Percentiles rank a stretch among this genome's conserved stretches.
These are phyloP conservation scores for Mastomys natalensis DNA, from an alignment of 2,113 vertebrate species.

Conservation along the genomic window DNA sequence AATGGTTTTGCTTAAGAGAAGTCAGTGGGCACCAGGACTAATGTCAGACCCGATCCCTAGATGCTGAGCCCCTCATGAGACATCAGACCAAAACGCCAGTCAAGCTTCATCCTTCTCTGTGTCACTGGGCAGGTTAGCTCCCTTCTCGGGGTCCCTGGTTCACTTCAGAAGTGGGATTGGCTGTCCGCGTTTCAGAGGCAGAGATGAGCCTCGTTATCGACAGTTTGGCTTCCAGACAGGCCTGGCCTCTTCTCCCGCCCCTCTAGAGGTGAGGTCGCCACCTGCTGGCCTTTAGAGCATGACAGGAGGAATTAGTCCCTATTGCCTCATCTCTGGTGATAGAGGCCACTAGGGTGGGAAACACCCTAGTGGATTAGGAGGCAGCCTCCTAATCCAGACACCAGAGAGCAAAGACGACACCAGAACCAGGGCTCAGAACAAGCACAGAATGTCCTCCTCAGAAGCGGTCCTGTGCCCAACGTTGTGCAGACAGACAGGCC, in stretches of 20 bases:
- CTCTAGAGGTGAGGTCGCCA: constrained; percentile 5
- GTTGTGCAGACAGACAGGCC: background rate
- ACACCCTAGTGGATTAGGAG: too few relatives aligned
- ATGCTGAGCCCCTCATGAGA: background rate
- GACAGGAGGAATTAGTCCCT: background rate
- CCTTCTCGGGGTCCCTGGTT: background rate
- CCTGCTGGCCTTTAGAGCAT: constrained; percentile 15
- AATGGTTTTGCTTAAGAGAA: constrained; percentile 28
- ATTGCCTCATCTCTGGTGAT: background rate
- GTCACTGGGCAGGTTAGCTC: background rate
- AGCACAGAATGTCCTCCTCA: background rate
- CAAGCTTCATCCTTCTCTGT: background rate
- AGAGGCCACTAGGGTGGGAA: background rate
- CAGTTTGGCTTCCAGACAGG: background rate
- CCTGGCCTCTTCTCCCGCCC: background rate
- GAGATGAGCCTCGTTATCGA: background rate
- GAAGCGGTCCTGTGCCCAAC: background rate
- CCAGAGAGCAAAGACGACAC: background rate
- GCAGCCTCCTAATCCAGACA: background rate
- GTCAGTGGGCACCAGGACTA: background rate
- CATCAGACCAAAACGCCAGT: background rate
- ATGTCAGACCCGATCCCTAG: background rate
- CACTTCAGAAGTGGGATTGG: background rate
- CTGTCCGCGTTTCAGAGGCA: background rate
- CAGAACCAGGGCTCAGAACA: background rate